Evolutionary conservation across 2,113 vertebrate species (phyloP).

Genomic region (Dicrurus megarhynchus): DNA sequence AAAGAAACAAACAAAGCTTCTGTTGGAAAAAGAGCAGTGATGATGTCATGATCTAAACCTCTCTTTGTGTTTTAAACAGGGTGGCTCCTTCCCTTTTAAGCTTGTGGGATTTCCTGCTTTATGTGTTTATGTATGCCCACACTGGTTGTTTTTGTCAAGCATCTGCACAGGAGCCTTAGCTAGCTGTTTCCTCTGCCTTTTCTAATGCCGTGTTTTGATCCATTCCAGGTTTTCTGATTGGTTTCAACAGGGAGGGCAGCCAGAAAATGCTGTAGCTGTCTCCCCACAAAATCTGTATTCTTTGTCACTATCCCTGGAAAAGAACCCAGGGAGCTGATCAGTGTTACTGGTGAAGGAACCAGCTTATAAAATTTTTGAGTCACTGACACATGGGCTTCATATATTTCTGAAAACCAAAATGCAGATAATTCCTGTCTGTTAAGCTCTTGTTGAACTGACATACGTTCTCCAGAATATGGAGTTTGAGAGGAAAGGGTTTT

Average conservation of each 20-base stretch:
- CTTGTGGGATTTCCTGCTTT: constrained; percentile 54
- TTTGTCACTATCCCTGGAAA: neutral
- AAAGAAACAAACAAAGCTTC: neutral
- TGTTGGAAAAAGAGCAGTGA: neutral
- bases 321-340: neutral
- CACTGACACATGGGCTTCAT: neutral
- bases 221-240: neutral
- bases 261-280: neutral
- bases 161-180: neutral
- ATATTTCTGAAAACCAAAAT: neutral
- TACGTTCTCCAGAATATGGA: neutral
- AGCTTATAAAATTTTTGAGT: neutral
- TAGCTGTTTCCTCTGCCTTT: neutral
- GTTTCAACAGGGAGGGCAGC: neutral
- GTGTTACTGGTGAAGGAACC: neutral
- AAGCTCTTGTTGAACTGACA: neutral
- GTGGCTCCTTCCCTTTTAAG: constrained; percentile 46
- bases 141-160: neutral
- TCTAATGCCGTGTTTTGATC: neutral
- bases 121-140: neutral
- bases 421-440: neutral
- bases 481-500: too few species aligned
- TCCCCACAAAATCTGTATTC: neutral
- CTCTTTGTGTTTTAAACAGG: constrained; percentile 53
- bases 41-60: constrained; percentile 9